phyloP scores from a whole-genome alignment of 2,888 invertebrate species.

The Eucera pruinosa region DNA sequence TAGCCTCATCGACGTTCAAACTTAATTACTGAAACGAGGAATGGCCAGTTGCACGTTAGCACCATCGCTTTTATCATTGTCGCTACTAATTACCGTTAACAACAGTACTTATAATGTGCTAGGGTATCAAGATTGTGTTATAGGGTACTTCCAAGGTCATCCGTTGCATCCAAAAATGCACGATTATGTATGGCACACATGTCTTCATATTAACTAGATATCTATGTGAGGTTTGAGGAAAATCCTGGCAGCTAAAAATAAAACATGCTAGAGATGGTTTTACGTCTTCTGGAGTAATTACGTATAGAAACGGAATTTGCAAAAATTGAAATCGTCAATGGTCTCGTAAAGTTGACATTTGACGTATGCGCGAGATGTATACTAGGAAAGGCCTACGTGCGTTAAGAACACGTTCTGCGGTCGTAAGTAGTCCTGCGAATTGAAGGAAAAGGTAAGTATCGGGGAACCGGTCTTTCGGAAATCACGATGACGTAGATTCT shows the following conservation, averaged over 20 bases:
- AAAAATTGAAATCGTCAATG: neutral
- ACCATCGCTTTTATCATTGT: conserved; percentile 46
- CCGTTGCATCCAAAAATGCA: neutral
- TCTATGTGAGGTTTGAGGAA: neutral
- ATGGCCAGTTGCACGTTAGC: conserved; percentile 40
- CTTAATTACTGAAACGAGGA: conserved; percentile 52
- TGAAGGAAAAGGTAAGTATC: conserved; percentile 43
- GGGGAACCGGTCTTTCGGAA: conserved; percentile 62
- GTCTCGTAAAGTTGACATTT: neutral
- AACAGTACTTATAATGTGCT: conserved; percentile 23
- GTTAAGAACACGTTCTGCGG: neutral
- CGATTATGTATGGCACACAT: neutral
- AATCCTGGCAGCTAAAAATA: neutral
- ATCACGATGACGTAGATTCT: conserved; percentile 59
- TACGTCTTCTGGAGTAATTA: neutral
- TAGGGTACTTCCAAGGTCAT: conserved; percentile 7
- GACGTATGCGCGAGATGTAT: neutral
- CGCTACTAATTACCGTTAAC: conserved; percentile 42
- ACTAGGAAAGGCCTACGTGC: neutral
- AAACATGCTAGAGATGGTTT: neutral
- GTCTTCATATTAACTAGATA: neutral
- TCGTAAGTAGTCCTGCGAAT: conserved; percentile 14
- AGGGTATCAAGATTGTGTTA: conserved; percentile 21
- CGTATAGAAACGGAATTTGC: neutral
- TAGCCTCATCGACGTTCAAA: conserved; percentile 45